A percentile compares a stretch with the other conserved stretches of the same genome.
These are phyloP conservation scores for Dipodomys merriami DNA, from an alignment of 2,113 vertebrate species.

Conservation along the genomic window DNA sequence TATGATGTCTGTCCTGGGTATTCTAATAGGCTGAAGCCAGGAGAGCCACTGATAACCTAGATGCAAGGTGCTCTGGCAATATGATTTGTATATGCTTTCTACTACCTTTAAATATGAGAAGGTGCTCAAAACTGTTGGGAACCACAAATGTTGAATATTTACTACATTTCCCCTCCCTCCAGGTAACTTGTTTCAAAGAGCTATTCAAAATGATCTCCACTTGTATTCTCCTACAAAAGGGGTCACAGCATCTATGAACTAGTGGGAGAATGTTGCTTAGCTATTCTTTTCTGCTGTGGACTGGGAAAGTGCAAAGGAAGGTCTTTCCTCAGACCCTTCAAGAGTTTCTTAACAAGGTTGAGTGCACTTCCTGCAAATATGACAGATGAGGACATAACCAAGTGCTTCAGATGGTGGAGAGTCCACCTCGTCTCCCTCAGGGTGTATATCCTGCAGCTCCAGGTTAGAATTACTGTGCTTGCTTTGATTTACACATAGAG, in stretches of 20 bases:
- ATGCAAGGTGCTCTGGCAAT: neutral
- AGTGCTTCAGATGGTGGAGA: neutral
- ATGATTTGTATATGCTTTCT: neutral
- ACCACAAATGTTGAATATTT: neutral
- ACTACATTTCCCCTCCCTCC: neutral
- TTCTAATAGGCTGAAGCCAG: neutral
- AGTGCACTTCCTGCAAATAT: slow-evolving; percentile 57
- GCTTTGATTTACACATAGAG: neutral
- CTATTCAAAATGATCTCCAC: slow-evolving; percentile 18
- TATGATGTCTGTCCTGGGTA: neutral
- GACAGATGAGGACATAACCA: slow-evolving; percentile 29
- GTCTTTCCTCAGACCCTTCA: slow-evolving; percentile 43
- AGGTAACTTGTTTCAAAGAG: slow-evolving; percentile 17
- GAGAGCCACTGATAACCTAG: neutral
- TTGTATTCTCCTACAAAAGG: neutral
- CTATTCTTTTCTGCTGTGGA: slow-evolving; percentile 37
- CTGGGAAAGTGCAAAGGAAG: slow-evolving; percentile 31
- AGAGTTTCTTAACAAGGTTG: slow-evolving; percentile 53
- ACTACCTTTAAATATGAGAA: neutral
- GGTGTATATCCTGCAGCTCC: neutral
- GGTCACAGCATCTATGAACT: neutral
- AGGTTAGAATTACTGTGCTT: slow-evolving; percentile 35
- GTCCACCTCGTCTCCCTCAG: neutral
- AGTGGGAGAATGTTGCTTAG: neutral
- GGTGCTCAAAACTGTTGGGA: neutral